Conservation (phyloP, 2,797 vertebrate genomes). For the Muraenolepis orangiensis region DNA sequence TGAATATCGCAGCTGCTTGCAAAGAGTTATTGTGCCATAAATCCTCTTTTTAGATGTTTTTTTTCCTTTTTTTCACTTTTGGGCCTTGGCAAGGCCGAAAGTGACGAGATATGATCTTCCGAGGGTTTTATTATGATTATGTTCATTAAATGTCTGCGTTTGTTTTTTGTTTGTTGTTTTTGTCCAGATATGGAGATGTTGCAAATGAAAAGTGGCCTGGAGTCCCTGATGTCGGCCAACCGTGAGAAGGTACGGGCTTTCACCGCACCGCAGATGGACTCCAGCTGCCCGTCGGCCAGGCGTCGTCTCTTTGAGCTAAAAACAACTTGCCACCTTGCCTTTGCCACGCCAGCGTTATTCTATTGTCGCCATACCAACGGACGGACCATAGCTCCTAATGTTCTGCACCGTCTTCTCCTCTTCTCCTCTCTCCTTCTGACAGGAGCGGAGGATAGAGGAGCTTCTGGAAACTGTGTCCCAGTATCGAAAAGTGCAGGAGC, state of each 20-base stretch:
- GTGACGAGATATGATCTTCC: background rate
- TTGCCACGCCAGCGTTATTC: no score
- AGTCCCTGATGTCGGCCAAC: constrained; percentile 84
- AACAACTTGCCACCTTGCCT: no score
- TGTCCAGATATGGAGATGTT: constrained; percentile 83
- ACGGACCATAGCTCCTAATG: background rate
- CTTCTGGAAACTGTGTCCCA: constrained; percentile 82
- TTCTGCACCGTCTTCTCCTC: background rate
- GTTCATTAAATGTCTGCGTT: background rate
- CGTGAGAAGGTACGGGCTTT: constrained; percentile 83
- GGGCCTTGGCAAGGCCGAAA: background rate
- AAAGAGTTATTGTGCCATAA: no score
- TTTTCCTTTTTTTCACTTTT: no score
- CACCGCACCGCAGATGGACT: background rate
- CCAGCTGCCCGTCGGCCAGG: background rate
- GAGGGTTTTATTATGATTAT: background rate
- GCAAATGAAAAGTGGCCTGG: constrained; percentile 85
- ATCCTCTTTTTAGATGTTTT: background rate
- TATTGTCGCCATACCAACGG: background rate
- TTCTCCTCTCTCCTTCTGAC: no score
- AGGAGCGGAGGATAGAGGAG: constrained; percentile 90
- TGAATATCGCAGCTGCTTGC: background rate
- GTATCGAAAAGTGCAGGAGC: constrained; percentile 84
- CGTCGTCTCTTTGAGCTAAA: background rate
- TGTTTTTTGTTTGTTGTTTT: background rate